Conservation (phyloP, 2,113 vertebrate species). For the Hippocampus mohnikei region DNA sequence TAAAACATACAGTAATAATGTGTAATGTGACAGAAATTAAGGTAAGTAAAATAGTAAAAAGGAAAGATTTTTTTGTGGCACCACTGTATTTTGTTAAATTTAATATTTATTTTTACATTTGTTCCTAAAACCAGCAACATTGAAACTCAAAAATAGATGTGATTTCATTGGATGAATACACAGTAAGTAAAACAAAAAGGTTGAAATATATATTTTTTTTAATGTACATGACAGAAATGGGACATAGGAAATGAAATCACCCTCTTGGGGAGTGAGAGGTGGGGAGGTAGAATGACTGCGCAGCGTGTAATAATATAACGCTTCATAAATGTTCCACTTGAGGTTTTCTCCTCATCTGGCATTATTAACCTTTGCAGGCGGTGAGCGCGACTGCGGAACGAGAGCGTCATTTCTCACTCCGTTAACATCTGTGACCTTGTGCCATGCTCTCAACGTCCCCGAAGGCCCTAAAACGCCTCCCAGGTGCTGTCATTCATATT, state of each 20-base stretch:
- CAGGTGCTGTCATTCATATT: not conserved
- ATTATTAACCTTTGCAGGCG: constrained; percentile 55
- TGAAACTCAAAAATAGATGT: not conserved
- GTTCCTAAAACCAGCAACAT: not conserved
- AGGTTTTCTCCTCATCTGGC: constrained; percentile 65
- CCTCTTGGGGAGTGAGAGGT: constrained; percentile 18
- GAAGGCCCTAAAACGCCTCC: not conserved
- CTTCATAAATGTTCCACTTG: constrained; percentile 62
- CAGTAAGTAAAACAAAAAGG: constrained; percentile 10
- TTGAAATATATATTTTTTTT: too few species aligned
- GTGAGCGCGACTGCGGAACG: constrained; percentile 11
- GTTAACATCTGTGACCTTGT: constrained; percentile 32
- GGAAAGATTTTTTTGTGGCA: too few species aligned
- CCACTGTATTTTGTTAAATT: too few species aligned
- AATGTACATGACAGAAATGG: constrained; percentile 54
- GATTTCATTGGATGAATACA: not conserved
- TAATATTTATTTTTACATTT: too few species aligned
- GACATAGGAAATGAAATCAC: constrained; percentile 39
- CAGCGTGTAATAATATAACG: constrained; percentile 42
- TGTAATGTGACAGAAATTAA: too few species aligned
- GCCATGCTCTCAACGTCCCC: constrained; percentile 2
- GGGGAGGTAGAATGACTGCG: constrained; percentile 18
- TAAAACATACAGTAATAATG: too few species aligned
- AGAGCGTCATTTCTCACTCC: constrained; percentile 28
- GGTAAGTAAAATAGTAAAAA: too few species aligned